Base-by-base conservation (phyloP, 2,888 invertebrate genomes). In the Lutraria lutraria region DNA sequence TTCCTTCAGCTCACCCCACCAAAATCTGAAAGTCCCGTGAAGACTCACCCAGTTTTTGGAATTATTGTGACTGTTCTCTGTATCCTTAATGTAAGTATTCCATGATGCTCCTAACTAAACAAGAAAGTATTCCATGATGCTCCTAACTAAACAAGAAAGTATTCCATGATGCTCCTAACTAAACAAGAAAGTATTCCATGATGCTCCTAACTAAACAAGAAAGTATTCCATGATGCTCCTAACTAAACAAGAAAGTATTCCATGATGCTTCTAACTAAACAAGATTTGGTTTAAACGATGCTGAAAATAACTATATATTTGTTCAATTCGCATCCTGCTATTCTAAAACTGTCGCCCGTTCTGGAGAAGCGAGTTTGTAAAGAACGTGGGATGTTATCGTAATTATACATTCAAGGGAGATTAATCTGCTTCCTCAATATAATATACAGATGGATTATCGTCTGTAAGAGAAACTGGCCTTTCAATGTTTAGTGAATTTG, bases 21-120 rank as follows among this genome's bases (percentile, higher is more conserved):
- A 29, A n/a, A 60, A 21, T 68, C 83, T 13, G 82, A 82, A 52
- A 29, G n/a, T n/a, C 43, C 79, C 87, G 63, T 88, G 76, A 85
- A 83, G 15, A 86, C 92, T 3, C 94, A 94, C 79, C 94, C 94
- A 1, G 86, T 93, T 0, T 83, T 94, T 0, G 94, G 94, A 15
- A 86, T 94, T 19, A 80, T 93, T 34, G 88, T 93, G 13, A 88
- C 92, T 16, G 82, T 90, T 54, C 76, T 94, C 6, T 86, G 91
- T 19, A 15, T 93, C n/a, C 76, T 89, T 68, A 94, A 94, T 68
- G 94, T 94, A 91, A 91, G 93, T 88, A 79, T 52, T 10, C 25
- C 10, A 19, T 13, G 8, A 43, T 79, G 8, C 19, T 13, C 29
- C n/a, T 19, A 4, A 79, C 34, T 8, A 43, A 43, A 8, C 43